These are phyloP conservation scores for Mormyrus iriodes DNA, from an alignment of 2,113 vertebrate genomes.

Conservation along the genomic window DNA sequence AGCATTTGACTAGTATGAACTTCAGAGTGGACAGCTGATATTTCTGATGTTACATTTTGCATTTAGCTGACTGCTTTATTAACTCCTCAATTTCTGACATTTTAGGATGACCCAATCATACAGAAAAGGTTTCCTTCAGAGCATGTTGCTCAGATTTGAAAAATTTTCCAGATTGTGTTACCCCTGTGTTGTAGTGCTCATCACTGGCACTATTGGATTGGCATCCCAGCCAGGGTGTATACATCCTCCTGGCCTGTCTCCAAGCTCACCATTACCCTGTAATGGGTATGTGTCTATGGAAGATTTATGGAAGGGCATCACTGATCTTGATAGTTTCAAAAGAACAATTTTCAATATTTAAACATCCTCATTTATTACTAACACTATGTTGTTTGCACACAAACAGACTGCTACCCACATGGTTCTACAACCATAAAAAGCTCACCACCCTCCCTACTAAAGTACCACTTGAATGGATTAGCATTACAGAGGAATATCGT, in stretches of 20 bases:
- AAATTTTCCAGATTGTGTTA: neutral
- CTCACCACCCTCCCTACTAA: neutral
- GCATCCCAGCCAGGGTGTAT: neutral
- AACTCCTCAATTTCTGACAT: neutral
- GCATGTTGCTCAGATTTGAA: neutral
- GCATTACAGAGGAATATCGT: neutral
- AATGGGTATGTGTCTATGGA: neutral
- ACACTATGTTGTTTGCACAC: neutral
- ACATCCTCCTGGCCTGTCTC: neutral
- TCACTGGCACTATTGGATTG: neutral
- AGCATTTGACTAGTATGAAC: neutral
- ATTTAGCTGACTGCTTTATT: neutral
- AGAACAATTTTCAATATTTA: neutral
- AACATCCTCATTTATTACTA: neutral
- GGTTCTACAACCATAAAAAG: neutral
- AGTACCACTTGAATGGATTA: neutral
- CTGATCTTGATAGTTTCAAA: neutral
- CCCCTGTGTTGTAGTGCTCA: neutral
- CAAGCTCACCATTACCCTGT: neutral
- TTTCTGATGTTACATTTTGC: neutral
- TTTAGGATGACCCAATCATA: neutral
- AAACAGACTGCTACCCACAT: neutral
- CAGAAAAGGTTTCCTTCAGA: neutral
- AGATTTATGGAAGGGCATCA: neutral
- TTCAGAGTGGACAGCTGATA: neutral